These are phyloP conservation scores for Hoplodrina blanda DNA, from an alignment of 2,888 invertebrate genomes.

Conservation along the genomic window DNA sequence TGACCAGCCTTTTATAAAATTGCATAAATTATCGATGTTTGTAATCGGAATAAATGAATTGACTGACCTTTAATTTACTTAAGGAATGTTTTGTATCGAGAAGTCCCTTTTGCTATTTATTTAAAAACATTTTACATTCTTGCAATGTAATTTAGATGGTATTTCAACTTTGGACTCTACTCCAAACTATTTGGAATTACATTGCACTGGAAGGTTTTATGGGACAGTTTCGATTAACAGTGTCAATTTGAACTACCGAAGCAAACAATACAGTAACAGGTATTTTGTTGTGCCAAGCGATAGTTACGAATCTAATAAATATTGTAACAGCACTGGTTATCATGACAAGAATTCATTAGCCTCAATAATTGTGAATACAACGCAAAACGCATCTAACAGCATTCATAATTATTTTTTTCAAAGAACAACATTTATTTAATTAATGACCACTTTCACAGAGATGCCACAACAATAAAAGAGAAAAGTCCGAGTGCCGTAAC, in stretches of 20 bases:
- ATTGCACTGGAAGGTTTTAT: constrained; percentile 30
- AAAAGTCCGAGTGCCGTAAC: constrained; percentile 64
- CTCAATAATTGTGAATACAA: constrained; percentile 68
- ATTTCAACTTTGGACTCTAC: constrained; percentile 22
- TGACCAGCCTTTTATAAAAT: constrained; percentile 59
- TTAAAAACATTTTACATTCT: constrained; percentile 40
- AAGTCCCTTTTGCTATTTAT: constrained; percentile 28
- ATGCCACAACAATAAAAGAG: constrained; percentile 69
- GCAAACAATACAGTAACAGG: constrained; percentile 53
- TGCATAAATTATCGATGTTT: constrained; percentile 52
- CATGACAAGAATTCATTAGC: constrained; percentile 77
- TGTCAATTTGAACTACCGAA: constrained; percentile 46
- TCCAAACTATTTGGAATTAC: constrained; percentile 23
- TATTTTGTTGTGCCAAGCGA: constrained; percentile 61
- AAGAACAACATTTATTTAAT: constrained; percentile 59
- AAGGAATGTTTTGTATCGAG: constrained; percentile 36
- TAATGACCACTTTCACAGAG: constrained; percentile 67
- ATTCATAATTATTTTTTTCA: constrained; percentile 57
- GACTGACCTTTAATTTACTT: constrained; percentile 45
- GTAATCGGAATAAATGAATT: constrained; percentile 44
- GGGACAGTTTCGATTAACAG: constrained; percentile 38
- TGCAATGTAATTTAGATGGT: background rate
- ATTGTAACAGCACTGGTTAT: constrained; percentile 67
- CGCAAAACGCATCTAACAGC: constrained; percentile 61
- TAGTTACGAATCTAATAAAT: constrained; percentile 63